Conservation (phyloP, 2,888 invertebrate genomes). For the Drosophila longiperda region DNA sequence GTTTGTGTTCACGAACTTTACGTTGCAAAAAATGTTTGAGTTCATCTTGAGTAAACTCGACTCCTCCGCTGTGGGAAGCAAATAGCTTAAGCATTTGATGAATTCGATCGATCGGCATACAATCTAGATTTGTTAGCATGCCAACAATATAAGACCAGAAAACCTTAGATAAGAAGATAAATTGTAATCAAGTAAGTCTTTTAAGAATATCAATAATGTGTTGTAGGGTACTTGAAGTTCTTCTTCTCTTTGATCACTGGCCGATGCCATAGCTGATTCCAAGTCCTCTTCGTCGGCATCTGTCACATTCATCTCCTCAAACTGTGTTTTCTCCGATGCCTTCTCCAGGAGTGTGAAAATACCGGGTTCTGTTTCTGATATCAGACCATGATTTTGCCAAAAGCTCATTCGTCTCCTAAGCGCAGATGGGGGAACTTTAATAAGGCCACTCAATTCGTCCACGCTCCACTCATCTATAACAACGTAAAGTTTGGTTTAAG, state of each 20-base stretch:
- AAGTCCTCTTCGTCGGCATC: slow-evolving; percentile 95
- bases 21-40: slow-evolving; percentile 95
- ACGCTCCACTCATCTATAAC: slow-evolving; percentile 91
- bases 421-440: slow-evolving; percentile 94
- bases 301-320: slow-evolving; percentile 86
- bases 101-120: slow-evolving; percentile 95
- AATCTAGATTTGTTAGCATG: slow-evolving; percentile 97
- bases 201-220: not conserved
- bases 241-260: slow-evolving; percentile 96
- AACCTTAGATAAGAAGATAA: slow-evolving; percentile 67
- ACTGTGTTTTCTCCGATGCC: slow-evolving; percentile 86
- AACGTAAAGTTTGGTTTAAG: not conserved
- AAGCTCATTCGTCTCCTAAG: slow-evolving; percentile 94
- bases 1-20: slow-evolving; percentile 95
- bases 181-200: not conserved
- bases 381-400: slow-evolving; percentile 97
- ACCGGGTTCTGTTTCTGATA: slow-evolving; percentile 91
- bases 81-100: slow-evolving; percentile 99
- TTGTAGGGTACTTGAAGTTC: slow-evolving; percentile 90
- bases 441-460: slow-evolving; percentile 92
- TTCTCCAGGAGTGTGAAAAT: slow-evolving; percentile 91
- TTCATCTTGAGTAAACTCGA: slow-evolving; percentile 95
- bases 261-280: slow-evolving; percentile 97
- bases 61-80: slow-evolving; percentile 95
- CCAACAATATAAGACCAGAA: slow-evolving; percentile 99